Base-by-base conservation (phyloP, 2,113 vertebrate species). In the Dryoscopus gambensis region DNA sequence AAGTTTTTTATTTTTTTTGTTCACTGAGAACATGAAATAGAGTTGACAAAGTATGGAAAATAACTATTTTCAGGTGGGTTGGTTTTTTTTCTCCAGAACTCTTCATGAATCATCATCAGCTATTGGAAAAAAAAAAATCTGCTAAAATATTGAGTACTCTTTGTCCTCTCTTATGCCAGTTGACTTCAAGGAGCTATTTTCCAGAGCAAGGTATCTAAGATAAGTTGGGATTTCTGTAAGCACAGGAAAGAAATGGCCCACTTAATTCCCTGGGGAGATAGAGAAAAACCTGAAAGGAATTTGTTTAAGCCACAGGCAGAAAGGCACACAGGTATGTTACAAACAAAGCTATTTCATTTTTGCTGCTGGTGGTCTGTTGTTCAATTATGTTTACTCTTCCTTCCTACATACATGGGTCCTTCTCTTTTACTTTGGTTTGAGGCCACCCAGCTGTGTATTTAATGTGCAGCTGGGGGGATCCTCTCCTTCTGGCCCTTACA, bases 51-150 rank as follows among this genome's bases (percentile, higher is more conserved):
- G 52, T 90, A 89, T 1, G 80, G 92, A 94, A 97, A 93, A 88
- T 89, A 86, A 76, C 68, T 90, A 88, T 77, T 95, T 81, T 84
- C 59, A 80, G 56, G 21, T 42, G 37, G 24, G 37, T 20, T 42
- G 16, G 21, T 56, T 0, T 59, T 50, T 49, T 71, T 78, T 63
- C 74, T 49, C 81, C 74, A 85, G 67, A 94, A 67, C 35, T 94
- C 91, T 90, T 91, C 60, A 60, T 95, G 71, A 96, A 90, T 96
- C 92, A 91, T 67, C 60, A 84, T 55, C 76, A 82, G 49, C 73
- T 81, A 94, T 46, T 94, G 92, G 80, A 96, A 94, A 92, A 74
- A 92, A 96, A 78, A 74, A 92, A 96, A 78, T 31, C 60, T 93
- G 53, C 44, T 80, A 81, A 86, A 93, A 86, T 95, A 90, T 77